Conservation (phyloP, 2,113 vertebrate species). For the Salvator merianae region DNA sequence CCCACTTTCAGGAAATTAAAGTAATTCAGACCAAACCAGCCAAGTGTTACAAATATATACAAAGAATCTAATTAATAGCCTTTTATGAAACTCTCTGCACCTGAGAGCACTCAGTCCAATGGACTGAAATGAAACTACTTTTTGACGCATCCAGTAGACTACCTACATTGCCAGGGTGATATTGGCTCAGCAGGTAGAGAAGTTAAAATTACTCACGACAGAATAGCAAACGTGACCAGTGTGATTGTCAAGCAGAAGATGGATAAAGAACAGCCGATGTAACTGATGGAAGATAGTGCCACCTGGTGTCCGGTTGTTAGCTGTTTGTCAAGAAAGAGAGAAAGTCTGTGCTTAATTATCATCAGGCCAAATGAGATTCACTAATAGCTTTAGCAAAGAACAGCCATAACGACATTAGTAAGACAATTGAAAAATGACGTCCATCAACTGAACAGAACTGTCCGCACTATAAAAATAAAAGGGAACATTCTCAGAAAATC, state of each 20-base stretch:
- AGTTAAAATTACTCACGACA: conserved; percentile 88
- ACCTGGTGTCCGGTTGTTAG: conserved; percentile 85
- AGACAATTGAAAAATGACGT: not conserved
- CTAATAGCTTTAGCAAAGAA: not conserved
- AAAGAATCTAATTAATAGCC: conserved; percentile 57
- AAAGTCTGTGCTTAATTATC: not conserved
- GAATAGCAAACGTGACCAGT: conserved; percentile 89
- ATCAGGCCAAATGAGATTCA: not conserved
- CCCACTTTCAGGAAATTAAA: conserved; percentile 40
- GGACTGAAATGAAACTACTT: not conserved
- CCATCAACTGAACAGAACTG: not conserved
- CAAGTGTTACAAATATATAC: conserved; percentile 46
- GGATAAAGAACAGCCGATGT: conserved; percentile 92
- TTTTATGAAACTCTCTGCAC: conserved; percentile 50
- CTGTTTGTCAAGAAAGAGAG: conserved; percentile 69
- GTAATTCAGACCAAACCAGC: conserved; percentile 44
- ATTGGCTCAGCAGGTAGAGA: conserved; percentile 30
- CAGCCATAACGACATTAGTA: not conserved
- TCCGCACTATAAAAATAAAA: not conserved
- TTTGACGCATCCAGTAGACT: not conserved
- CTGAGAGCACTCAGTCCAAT: conserved; percentile 17
- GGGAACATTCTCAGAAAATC: no score
- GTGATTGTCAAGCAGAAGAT: conserved; percentile 91
- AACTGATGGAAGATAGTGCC: conserved; percentile 94
- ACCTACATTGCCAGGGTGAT: fast-evolving